phyloP scores from a whole-genome alignment of 2,797 vertebrate genomes.

The Ctenopoma multispine region DNA sequence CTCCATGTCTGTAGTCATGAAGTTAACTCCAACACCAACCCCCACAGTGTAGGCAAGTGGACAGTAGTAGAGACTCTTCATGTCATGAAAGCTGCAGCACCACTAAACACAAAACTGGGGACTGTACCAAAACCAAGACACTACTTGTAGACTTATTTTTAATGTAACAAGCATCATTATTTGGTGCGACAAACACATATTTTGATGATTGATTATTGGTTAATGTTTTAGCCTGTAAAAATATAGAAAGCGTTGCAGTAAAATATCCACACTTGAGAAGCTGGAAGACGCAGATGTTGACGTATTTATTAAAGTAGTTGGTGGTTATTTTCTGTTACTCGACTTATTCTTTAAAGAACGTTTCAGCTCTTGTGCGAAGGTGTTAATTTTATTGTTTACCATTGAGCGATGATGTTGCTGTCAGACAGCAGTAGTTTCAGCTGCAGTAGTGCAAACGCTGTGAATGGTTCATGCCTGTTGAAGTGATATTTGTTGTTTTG shows the following conservation, averaged over 20 bases:
- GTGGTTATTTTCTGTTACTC: not conserved
- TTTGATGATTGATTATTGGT: no score
- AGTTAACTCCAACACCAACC: slow-evolving; percentile 31
- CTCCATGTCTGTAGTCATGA: slow-evolving; percentile 44
- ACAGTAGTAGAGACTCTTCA: slow-evolving; percentile 21
- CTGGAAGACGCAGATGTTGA: not conserved
- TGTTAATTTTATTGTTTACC: not conserved
- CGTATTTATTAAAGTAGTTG: not conserved
- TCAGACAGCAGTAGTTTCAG: not conserved
- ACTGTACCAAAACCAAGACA: no score
- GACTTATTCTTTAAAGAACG: no score
- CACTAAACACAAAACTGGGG: slow-evolving; percentile 2
- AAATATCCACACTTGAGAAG: not conserved
- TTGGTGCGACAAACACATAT: no score
- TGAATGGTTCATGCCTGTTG: not conserved
- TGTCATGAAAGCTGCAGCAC: slow-evolving; percentile 4
- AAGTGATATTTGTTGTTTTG: not conserved
- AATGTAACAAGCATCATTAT: no score
- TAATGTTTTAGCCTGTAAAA: not conserved
- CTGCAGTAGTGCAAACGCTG: not conserved
- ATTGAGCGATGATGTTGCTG: not conserved
- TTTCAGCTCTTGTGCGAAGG: not conserved
- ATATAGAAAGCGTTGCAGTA: no score
- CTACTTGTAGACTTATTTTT: no score
- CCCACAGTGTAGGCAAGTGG: slow-evolving; percentile 33